phyloP scores from a whole-genome alignment of 2,113 vertebrate genomes.

The Hemiprocne comata region DNA sequence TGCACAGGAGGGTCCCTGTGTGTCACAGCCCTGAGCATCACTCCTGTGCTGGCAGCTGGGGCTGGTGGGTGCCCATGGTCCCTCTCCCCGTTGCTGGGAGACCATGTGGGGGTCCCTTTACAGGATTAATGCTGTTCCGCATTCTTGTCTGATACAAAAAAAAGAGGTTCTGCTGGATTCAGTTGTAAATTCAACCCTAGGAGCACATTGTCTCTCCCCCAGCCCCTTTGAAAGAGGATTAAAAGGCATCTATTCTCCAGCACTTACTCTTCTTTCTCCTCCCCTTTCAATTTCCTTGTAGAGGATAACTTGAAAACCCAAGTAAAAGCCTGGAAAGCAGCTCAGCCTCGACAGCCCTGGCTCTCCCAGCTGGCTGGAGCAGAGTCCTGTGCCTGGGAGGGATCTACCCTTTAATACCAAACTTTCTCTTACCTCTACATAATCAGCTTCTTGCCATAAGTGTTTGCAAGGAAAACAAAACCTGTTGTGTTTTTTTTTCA shows the following conservation, averaged over 20 bases:
- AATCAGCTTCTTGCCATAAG: background rate
- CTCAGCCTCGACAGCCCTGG: rapidly evolving
- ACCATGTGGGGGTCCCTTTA: conserved; percentile 52
- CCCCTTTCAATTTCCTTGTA: conserved; percentile 18
- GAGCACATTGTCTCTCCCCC: conserved; percentile 70
- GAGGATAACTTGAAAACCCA: conserved; percentile 1
- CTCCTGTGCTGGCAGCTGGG: background rate
- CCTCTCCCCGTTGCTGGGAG: conserved; percentile 72
- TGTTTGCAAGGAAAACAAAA: background rate
- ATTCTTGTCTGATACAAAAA: conserved; percentile 72
- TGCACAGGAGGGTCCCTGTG: rapidly evolving
- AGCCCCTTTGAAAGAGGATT: conserved; percentile 74
- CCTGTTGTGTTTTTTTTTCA: background rate
- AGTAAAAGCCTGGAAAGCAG: background rate
- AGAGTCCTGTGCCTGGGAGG: background rate
- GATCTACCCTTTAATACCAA: background rate
- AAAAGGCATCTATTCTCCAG: conserved; percentile 58
- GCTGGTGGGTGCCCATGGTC: background rate
- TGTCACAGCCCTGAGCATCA: background rate
- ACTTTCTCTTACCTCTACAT: background rate
- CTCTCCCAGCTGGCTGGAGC: background rate
- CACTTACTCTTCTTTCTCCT: conserved; percentile 35
- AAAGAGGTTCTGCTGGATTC: conserved; percentile 58
- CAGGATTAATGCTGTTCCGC: conserved; percentile 76
- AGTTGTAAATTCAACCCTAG: conserved; percentile 66